phyloP scores from a whole-genome alignment of 2,113 vertebrate species.

The Anarrhichthys ocellatus region DNA sequence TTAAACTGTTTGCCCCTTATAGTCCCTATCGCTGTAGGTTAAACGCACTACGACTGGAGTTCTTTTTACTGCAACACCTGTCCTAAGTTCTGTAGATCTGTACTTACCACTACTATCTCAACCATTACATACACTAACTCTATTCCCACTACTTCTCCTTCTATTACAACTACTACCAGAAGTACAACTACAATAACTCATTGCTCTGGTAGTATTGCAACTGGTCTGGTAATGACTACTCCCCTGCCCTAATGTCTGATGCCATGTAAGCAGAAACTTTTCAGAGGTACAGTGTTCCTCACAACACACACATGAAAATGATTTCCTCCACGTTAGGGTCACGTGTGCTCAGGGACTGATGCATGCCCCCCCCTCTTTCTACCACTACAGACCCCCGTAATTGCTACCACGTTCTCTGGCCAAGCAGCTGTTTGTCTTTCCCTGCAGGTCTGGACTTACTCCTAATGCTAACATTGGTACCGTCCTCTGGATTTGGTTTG shows the following conservation, averaged over 20 bases:
- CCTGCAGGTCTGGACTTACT: slow-evolving; percentile 64
- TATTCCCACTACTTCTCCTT: neutral
- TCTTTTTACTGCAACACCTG: neutral
- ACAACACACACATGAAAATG: slow-evolving; percentile 76
- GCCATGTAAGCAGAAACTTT: slow-evolving; percentile 73
- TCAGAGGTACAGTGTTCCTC: slow-evolving; percentile 69
- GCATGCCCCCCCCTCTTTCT: slow-evolving; percentile 40
- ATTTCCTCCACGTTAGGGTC: slow-evolving; percentile 75
- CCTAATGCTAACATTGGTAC: slow-evolving; percentile 61
- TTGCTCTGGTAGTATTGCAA: slow-evolving; percentile 26
- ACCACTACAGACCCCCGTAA: slow-evolving; percentile 71
- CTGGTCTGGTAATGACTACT: slow-evolving; percentile 56
- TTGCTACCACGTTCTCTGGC: slow-evolving; percentile 76
- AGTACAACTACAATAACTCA: slow-evolving; percentile 31
- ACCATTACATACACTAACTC: slow-evolving; percentile 10
- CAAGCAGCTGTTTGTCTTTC: slow-evolving; percentile 77
- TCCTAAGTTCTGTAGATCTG: neutral
- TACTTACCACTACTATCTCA: neutral
- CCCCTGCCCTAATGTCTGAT: slow-evolving; percentile 66
- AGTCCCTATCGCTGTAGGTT: neutral
- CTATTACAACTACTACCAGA: neutral
- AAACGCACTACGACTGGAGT: neutral
- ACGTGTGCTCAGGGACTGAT: slow-evolving; percentile 68
- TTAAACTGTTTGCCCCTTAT: neutral
- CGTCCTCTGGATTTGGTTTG: slow-evolving; percentile 62